Percentiles rank a stretch among this genome's conserved stretches.
Evolutionary conservation across 2,797 vertebrate genomes (phyloP).

Genomic region (Sylvilagus floridanus): DNA sequence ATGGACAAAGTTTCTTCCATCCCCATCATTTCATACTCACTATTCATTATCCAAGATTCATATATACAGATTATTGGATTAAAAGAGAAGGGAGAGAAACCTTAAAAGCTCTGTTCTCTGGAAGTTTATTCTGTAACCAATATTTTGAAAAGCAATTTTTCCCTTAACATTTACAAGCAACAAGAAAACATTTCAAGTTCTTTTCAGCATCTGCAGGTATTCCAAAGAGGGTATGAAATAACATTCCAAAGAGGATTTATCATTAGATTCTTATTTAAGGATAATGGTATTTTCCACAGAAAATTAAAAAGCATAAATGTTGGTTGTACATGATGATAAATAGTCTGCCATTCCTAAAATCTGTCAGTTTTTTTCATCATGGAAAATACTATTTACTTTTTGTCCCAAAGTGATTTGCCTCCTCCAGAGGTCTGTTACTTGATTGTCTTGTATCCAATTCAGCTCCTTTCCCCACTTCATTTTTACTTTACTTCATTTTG

Average conservation of each 20-base stretch:
- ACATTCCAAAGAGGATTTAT: conserved; percentile 80
- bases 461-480: not conserved
- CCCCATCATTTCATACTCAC: not conserved
- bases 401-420: not conserved
- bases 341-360: not conserved
- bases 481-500: not conserved
- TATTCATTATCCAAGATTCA: conserved; percentile 74
- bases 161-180: conserved; percentile 23
- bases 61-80: conserved; percentile 56
- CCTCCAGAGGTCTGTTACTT: not conserved
- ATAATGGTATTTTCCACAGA: conserved; percentile 71
- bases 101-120: not conserved
- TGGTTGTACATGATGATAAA: not conserved
- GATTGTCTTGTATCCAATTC: not conserved
- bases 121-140: not conserved
- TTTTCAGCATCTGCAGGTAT: conserved; percentile 49
- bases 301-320: conserved; percentile 16
- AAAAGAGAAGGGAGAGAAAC: conserved; percentile 42
- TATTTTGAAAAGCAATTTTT: conserved; percentile 33
- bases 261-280: conserved; percentile 83
- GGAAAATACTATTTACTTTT: conserved; percentile 17
- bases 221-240: conserved; percentile 29
- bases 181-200: conserved; percentile 16
- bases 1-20: not conserved
- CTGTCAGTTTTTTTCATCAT: not conserved